Evolutionary conservation across 1,140 invertebrate genomes (phyloP).

Genomic region (Notospermus geniculatus): DNA sequence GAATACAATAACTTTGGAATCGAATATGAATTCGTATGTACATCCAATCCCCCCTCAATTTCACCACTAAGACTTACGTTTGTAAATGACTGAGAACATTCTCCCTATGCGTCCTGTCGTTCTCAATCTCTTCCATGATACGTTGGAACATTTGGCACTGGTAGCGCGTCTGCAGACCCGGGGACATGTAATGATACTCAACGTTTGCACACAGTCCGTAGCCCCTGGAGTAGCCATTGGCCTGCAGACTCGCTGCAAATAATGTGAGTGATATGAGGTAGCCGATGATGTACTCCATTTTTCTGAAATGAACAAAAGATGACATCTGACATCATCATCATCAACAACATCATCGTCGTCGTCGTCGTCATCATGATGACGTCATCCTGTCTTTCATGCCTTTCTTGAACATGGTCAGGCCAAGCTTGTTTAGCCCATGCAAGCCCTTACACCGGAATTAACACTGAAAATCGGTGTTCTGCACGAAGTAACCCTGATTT

Average conservation of each 20-base stretch:
- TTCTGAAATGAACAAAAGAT: not conserved
- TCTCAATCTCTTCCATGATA: slow-evolving; percentile 27
- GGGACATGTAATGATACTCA: slow-evolving; percentile 27
- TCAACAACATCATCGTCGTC: too few species aligned
- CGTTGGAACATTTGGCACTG: slow-evolving; percentile 37
- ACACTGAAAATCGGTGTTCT: too few species aligned
- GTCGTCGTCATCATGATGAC: not conserved
- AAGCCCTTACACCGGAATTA: too few species aligned
- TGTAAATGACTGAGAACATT: slow-evolving; percentile 25
- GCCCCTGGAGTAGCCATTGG: not conserved
- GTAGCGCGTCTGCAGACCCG: slow-evolving; percentile 38
- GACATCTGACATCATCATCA: not conserved
- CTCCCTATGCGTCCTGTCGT: slow-evolving; percentile 21
- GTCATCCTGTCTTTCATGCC: too few species aligned
- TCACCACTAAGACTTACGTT: too few species aligned
- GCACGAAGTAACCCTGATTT: too few species aligned
- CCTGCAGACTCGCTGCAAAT: not conserved
- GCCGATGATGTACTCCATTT: not conserved
- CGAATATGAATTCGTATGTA: too few species aligned
- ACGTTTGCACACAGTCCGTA: slow-evolving; percentile 26
- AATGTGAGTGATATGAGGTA: slow-evolving; percentile 1
- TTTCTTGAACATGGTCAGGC: too few species aligned
- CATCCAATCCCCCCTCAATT: too few species aligned
- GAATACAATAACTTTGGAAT: too few species aligned
- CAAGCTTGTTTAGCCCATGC: too few species aligned